These are phyloP conservation scores for Athetis lepigone DNA, from an alignment of 2,888 invertebrate species.

Conservation along the genomic window DNA sequence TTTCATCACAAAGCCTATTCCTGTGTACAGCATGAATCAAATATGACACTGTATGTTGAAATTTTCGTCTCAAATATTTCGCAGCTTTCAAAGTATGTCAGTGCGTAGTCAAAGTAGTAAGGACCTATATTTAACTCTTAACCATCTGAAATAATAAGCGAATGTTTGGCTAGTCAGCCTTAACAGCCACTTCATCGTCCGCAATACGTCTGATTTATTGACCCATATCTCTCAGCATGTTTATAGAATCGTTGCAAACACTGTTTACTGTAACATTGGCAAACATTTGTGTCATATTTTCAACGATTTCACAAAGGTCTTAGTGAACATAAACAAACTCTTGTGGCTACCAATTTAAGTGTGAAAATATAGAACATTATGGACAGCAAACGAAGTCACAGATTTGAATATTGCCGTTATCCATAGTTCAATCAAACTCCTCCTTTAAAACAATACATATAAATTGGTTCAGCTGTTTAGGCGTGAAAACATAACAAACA, in stretches of 20 bases:
- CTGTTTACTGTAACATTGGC: slow-evolving; percentile 40
- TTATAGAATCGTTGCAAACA: slow-evolving; percentile 40
- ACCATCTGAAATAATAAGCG: slow-evolving; percentile 39
- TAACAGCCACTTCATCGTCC: slow-evolving; percentile 26
- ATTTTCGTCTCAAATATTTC: slow-evolving; percentile 4
- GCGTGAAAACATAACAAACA: too few species aligned
- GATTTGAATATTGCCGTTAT: too few species aligned
- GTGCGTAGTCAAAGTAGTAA: neutral
- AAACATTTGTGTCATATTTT: slow-evolving; percentile 36
- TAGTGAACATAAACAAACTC: slow-evolving; percentile 24
- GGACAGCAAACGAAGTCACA: too few species aligned
- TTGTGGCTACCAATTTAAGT: slow-evolving; percentile 15
- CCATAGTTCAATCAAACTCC: too few species aligned
- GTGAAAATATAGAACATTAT: slow-evolving; percentile 8
- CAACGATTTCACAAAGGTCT: slow-evolving; percentile 44
- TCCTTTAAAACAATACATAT: too few species aligned
- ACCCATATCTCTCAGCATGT: slow-evolving; percentile 41
- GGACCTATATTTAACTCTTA: slow-evolving; percentile 30
- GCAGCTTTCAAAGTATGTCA: neutral
- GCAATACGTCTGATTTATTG: slow-evolving; percentile 44
- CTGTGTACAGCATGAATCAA: neutral
- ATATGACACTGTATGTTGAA: slow-evolving; percentile 1
- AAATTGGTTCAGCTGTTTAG: too few species aligned
- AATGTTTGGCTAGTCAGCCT: slow-evolving; percentile 9
- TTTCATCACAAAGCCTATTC: too few species aligned